Base-by-base conservation (phyloP, 2,888 invertebrate species). In the Strigamia crassipes region DNA sequence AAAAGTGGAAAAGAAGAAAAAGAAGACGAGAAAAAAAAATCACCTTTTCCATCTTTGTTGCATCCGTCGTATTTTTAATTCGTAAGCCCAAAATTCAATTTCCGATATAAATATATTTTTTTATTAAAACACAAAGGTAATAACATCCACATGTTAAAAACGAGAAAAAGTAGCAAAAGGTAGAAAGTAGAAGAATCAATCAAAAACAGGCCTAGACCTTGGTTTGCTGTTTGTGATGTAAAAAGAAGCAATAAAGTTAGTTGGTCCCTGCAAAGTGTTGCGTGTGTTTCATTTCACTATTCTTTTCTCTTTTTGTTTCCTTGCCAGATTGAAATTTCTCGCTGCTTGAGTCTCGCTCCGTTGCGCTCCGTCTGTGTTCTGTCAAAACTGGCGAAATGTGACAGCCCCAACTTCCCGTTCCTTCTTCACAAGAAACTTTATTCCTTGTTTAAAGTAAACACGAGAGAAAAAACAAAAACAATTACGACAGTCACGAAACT, bases 331-430 rank as follows among this genome's bases (percentile, higher is more conserved):
- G 73, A 73, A 73, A 73, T 73, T 73, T 73, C 73, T 73, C 73
- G 73, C 73, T 73, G 73, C 73, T 73, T 73, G 73, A 73, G 73
- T 73, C 31, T 73, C 73, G 73, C 73, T 73, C 73, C 73, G 73
- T 73, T 73, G 73, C 73, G 73, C 73, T 73, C 73, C 73, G 73
- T 73, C 73, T 73, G 73, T 27, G 73, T 73, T 73, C 73, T 73
- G 73, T 73, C 73, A 73, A 73, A 73, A 73, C 73, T 73, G 73
- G 73, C 73, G 73, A 73, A 73, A 73, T 73, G 73, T 73, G 73
- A 73, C 73, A 73, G 73, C 27, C 73, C n/a, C 27, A 73, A 73
- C 73, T 73, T 73, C 73, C 56, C 73, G 73, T 31, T 73, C 31
- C 73, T 73, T 73, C 73, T 73, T 73, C 73, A 31, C 1, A 73